Percentiles rank a stretch among this genome's conserved stretches.
These are phyloP conservation scores for Macrosteles quadrilineatus DNA, from an alignment of 1,140 invertebrate species.

Conservation along the genomic window DNA sequence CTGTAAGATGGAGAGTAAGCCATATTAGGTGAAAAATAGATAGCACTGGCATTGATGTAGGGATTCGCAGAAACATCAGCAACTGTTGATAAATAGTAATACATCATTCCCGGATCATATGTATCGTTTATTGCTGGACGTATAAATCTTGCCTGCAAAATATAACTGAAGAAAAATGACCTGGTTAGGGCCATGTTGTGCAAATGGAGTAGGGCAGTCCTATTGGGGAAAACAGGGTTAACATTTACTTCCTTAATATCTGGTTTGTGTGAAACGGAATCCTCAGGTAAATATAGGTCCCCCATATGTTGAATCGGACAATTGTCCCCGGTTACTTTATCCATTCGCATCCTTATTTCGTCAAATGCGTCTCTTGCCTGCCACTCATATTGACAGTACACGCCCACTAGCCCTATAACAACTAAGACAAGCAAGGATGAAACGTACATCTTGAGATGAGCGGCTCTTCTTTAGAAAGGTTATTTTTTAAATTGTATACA, in stretches of 20 bases:
- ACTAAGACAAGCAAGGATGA: too few species aligned
- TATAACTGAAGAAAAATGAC: constrained; percentile 95
- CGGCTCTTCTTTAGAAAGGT: too few species aligned
- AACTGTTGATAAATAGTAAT: constrained; percentile 92
- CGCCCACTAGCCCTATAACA: constrained; percentile 22
- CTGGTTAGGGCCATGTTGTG: constrained; percentile 95
- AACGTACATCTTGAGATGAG: too few species aligned
- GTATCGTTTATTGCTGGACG: constrained; percentile 87
- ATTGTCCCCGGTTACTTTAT: constrained; percentile 80
- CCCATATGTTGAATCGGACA: constrained; percentile 84
- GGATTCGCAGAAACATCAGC: constrained; percentile 94
- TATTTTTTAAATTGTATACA: too few species aligned
- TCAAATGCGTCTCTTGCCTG: constrained; percentile 86
- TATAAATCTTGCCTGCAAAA: constrained; percentile 88
- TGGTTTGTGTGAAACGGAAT: constrained; percentile 86
- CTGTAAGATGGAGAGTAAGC: constrained; percentile 93
- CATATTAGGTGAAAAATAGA: constrained; percentile 94
- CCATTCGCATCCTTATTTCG: constrained; percentile 77
- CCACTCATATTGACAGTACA: constrained; percentile 81
- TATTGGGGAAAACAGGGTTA: constrained; percentile 93
- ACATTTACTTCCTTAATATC: constrained; percentile 95
- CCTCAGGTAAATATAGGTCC: constrained; percentile 80
- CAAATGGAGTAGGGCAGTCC: constrained; percentile 88
- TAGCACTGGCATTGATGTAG: constrained; percentile 88
- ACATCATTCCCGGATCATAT: constrained; percentile 97